These are phyloP conservation scores for Macrosteles quadrilineatus DNA, from an alignment of 1,140 invertebrate species.

Conservation along the genomic window DNA sequence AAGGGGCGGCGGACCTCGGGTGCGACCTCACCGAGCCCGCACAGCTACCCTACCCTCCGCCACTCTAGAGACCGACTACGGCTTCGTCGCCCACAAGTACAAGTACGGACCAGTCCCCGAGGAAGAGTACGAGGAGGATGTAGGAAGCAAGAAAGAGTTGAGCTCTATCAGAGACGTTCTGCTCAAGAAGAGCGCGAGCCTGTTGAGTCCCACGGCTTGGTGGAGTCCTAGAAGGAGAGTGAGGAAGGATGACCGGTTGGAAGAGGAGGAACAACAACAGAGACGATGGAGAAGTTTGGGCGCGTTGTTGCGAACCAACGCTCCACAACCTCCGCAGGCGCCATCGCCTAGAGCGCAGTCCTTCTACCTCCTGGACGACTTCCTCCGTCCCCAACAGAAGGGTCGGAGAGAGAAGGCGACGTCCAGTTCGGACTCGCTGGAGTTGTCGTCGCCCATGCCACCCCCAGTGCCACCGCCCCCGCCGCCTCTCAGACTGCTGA, in stretches of 20 bases:
- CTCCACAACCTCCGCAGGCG: slow-evolving; percentile 28
- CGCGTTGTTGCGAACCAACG: slow-evolving; percentile 50
- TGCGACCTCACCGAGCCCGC: slow-evolving; percentile 51
- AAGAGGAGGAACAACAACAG: slow-evolving; percentile 44
- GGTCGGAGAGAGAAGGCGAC: slow-evolving; percentile 37
- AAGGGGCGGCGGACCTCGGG: slow-evolving; percentile 46
- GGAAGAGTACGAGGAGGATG: slow-evolving; percentile 38
- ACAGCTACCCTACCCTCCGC: slow-evolving; percentile 53
- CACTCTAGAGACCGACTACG: slow-evolving; percentile 43
- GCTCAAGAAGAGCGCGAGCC: slow-evolving; percentile 51
- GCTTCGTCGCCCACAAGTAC: slow-evolving; percentile 40
- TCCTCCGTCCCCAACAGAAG: slow-evolving; percentile 50
- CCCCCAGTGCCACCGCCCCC: slow-evolving; percentile 40
- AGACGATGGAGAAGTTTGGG: slow-evolving; percentile 56
- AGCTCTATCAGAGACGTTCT: slow-evolving; percentile 47
- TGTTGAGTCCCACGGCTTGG: slow-evolving; percentile 52
- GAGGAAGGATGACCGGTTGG: slow-evolving; percentile 40
- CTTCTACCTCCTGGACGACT: slow-evolving; percentile 57
- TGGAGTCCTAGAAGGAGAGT: slow-evolving; percentile 36
- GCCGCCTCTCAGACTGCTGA: slow-evolving; percentile 39
- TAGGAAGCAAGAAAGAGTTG: slow-evolving; percentile 46
- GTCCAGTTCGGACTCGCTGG: slow-evolving; percentile 41
- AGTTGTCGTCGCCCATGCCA: slow-evolving; percentile 41
- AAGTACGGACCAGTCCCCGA: slow-evolving; percentile 37
- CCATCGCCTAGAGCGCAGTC: slow-evolving; percentile 52